These are phyloP conservation scores for Scaptomyza caliginosa DNA, from an alignment of 2,888 invertebrate species.

Conservation along the genomic window DNA sequence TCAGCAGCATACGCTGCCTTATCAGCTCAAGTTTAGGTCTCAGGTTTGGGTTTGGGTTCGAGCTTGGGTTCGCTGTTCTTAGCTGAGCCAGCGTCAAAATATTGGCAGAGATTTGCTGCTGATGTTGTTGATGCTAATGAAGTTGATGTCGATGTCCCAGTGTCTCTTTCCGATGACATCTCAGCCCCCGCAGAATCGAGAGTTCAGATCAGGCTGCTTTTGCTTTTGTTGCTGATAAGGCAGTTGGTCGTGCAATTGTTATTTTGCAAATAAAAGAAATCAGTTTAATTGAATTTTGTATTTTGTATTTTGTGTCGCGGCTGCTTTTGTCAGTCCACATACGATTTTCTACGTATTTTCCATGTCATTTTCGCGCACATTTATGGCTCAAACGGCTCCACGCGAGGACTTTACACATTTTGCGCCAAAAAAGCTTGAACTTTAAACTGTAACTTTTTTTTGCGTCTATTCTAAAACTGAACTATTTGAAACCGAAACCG, in stretches of 20 bases:
- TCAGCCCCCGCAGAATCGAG: conserved; percentile 41
- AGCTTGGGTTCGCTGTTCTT: conserved; percentile 37
- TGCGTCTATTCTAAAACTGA: not conserved
- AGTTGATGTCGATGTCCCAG: conserved; percentile 51
- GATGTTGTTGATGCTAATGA: conserved; percentile 30
- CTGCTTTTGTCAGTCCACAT: conserved; percentile 60
- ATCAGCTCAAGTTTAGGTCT: conserved; percentile 42
- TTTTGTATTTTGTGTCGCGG: conserved; percentile 23
- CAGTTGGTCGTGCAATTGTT: conserved; percentile 38
- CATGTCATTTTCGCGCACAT: conserved; percentile 74
- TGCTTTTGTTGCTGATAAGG: conserved; percentile 41
- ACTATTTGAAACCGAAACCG: conserved; percentile 3
- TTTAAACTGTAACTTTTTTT: conserved; percentile 41
- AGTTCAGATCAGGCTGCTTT: conserved; percentile 31
- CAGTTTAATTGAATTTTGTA: conserved; percentile 42
- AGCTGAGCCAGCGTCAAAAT: conserved; percentile 59
- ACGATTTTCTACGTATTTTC: conserved; percentile 78
- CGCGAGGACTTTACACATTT: conserved; percentile 52
- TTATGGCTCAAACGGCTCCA: conserved; percentile 26
- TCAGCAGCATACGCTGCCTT: conserved; percentile 69
- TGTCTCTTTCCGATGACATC: conserved; percentile 47
- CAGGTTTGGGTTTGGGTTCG: not conserved
- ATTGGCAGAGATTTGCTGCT: conserved; percentile 49
- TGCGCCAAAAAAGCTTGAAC: conserved; percentile 63
- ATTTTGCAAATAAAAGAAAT: conserved; percentile 22